Conservation (phyloP, 2,113 vertebrate genomes). For the Sphaerodactylus townsendi region DNA sequence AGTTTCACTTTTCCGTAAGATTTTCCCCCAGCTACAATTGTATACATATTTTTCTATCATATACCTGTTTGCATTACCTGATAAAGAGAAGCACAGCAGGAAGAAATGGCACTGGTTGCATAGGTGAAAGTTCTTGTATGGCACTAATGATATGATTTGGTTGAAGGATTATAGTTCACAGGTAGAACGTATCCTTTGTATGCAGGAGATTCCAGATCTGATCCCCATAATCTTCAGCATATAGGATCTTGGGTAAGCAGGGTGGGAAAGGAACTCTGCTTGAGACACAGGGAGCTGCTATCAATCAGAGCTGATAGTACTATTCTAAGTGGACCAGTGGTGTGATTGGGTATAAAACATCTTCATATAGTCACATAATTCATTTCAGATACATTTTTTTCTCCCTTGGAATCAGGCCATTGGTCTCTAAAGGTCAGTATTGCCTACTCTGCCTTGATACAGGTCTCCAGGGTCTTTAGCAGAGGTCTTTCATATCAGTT, state of each 20-base stretch:
- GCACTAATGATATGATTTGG: neutral
- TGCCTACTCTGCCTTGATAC: no score
- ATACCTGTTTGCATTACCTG: neutral
- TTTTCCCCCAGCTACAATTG: neutral
- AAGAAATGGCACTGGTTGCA: neutral
- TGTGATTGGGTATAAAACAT: neutral
- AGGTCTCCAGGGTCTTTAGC: no score
- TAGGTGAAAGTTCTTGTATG: neutral
- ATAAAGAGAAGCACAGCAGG: neutral
- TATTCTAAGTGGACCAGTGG: neutral
- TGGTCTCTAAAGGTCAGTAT: no score
- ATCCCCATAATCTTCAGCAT: neutral
- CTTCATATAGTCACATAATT: neutral
- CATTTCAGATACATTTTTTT: neutral
- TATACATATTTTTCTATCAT: neutral
- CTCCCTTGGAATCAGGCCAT: neutral
- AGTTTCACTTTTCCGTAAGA: neutral
- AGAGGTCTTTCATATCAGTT: no score
- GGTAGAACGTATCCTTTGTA: neutral
- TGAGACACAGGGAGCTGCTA: neutral
- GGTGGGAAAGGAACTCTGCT: neutral
- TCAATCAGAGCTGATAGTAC: neutral
- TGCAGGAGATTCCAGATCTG: neutral
- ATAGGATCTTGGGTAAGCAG: neutral
- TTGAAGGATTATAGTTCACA: neutral